phyloP scores from a whole-genome alignment of 2,113 vertebrate species.

The Cryptotis parvus region DNA sequence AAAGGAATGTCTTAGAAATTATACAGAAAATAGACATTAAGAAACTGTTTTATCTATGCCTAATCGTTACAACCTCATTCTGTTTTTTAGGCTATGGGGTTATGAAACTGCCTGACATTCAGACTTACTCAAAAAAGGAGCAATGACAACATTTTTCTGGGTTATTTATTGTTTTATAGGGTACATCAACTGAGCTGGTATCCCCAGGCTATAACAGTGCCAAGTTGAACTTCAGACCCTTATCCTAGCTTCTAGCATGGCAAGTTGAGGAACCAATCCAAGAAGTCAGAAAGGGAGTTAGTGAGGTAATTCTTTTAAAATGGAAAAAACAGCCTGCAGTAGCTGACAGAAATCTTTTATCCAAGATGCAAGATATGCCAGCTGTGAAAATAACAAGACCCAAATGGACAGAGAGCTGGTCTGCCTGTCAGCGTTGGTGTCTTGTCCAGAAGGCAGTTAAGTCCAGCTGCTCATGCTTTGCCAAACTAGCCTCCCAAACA shows the following conservation, averaged over 20 bases:
- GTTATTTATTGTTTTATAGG: neutral
- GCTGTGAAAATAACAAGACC: conserved; percentile 57
- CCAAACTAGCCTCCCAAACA: neutral
- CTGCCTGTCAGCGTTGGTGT: neutral
- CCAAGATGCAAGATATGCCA: conserved; percentile 52
- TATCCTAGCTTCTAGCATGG: conserved; percentile 28
- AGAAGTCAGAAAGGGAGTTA: conserved; percentile 19
- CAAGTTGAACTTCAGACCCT: neutral
- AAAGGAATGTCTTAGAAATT: neutral
- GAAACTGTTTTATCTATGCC: conserved; percentile 16
- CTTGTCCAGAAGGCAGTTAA: conserved; percentile 36
- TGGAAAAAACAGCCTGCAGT: conserved; percentile 27
- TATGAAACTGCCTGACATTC: neutral
- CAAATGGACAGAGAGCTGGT: neutral
- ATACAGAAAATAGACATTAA: neutral
- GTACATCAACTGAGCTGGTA: neutral
- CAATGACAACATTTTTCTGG: neutral
- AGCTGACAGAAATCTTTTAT: conserved; percentile 59
- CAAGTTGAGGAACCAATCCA: neutral
- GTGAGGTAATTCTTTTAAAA: conserved; percentile 53
- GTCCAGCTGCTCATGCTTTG: neutral
- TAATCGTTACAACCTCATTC: neutral
- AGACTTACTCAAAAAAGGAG: neutral
- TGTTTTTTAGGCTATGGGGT: neutral
- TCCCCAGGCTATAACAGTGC: neutral